Conservation (phyloP, 1,140 invertebrate genomes). For the Trichonephila inaurata region DNA sequence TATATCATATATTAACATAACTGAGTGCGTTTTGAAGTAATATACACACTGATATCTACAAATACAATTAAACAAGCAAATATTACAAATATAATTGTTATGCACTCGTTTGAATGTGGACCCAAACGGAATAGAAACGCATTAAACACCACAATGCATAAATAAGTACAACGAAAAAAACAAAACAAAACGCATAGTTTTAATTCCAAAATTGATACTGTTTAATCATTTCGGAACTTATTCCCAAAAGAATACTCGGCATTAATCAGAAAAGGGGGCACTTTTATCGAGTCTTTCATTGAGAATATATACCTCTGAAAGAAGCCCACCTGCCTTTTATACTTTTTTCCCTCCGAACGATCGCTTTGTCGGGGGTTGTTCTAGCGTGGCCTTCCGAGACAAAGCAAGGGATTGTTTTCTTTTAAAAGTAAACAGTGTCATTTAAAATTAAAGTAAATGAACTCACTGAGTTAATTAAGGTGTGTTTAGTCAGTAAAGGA, state of each 20-base stretch:
- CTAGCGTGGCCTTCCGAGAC: not conserved
- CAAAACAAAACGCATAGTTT: not conserved
- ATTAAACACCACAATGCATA: not conserved
- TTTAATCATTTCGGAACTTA: not conserved
- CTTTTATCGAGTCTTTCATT: conserved; percentile 7
- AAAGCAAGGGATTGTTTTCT: conserved; percentile 28
- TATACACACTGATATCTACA: too few species aligned
- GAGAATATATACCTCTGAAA: not conserved
- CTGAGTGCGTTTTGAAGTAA: too few species aligned
- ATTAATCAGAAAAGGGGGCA: conserved; percentile 4
- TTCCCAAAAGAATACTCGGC: not conserved
- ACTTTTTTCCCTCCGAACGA: not conserved
- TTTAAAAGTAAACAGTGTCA: conserved; percentile 36
- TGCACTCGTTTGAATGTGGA: too few species aligned
- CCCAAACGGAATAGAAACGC: not conserved
- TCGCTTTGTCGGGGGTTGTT: not conserved
- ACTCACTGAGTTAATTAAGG: conserved; percentile 26
- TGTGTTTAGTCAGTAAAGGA: conserved; percentile 4
- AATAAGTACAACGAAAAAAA: not conserved
- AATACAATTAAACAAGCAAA: too few species aligned
- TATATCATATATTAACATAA: too few species aligned
- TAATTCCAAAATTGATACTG: not conserved
- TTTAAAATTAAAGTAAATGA: conserved; percentile 47
- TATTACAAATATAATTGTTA: too few species aligned
- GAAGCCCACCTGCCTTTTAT: not conserved